These are phyloP conservation scores for Pteronotus mesoamericanus DNA, from an alignment of 2,797 vertebrate genomes.

Conservation along the genomic window DNA sequence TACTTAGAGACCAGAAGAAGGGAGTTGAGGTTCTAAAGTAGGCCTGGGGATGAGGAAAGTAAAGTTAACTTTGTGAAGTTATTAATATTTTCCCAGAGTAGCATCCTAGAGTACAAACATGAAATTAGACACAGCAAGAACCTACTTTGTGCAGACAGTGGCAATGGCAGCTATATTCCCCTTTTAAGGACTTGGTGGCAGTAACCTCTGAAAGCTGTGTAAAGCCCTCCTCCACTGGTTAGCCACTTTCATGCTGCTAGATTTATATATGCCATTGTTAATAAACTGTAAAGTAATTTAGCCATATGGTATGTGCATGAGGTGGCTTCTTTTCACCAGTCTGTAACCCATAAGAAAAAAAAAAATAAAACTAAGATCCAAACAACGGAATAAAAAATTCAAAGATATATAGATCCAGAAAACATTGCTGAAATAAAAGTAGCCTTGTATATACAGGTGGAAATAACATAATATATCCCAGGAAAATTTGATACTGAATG, in stretches of 20 bases:
- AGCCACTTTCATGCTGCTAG: neutral
- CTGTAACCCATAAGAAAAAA: neutral
- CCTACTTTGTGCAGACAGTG: neutral
- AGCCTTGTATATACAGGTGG: neutral
- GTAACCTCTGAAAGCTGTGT: neutral
- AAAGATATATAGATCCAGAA: neutral
- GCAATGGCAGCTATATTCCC: neutral
- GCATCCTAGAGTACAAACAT: neutral
- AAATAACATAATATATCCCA: neutral
- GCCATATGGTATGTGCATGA: neutral
- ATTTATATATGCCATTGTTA: neutral
- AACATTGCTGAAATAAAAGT: constrained; percentile 2
- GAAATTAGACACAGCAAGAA: neutral
- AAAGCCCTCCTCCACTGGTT: neutral
- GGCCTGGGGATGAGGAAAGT: neutral
- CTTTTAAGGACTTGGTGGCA: neutral
- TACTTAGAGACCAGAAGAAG: neutral
- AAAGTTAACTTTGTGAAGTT: neutral
- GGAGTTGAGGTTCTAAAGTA: neutral
- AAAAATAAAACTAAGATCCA: neutral
- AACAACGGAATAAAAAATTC: neutral
- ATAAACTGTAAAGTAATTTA: constrained; percentile 13
- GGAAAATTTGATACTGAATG: neutral
- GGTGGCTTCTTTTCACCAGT: neutral
- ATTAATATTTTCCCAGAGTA: neutral